A percentile compares a stretch with the other conserved stretches of the same genome.
Conservation (phyloP, 2,113 vertebrate species). For the Oreamnos americanus region DNA sequence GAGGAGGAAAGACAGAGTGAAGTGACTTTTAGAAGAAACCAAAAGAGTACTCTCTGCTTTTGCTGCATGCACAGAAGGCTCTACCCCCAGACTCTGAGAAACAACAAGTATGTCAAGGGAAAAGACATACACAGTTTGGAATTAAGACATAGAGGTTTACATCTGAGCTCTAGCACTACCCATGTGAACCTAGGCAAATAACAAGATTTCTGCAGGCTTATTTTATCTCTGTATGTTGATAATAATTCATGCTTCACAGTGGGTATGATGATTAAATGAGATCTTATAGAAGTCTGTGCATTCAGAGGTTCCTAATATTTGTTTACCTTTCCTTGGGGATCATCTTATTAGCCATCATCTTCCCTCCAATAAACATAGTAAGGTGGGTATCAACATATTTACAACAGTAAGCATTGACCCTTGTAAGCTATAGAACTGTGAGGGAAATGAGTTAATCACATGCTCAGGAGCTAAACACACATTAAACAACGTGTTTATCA, state of each 20-base stretch:
- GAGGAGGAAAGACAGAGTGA: neutral
- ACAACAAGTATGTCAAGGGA: neutral
- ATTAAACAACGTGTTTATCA: neutral
- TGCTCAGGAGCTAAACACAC: neutral
- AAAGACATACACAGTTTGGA: neutral
- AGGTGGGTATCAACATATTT: neutral
- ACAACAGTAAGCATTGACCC: neutral
- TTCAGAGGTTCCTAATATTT: neutral
- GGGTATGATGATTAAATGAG: neutral
- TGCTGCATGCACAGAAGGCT: neutral
- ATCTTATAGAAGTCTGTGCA: no score
- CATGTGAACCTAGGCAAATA: neutral
- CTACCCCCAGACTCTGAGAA: neutral
- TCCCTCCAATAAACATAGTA: neutral
- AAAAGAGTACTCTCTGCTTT: neutral
- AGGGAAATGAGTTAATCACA: neutral
- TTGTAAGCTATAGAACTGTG: neutral
- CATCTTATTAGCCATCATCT: neutral
- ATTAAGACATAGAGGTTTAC: neutral
- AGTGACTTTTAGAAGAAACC: neutral
- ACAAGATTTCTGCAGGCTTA: neutral
- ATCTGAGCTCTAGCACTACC: neutral
- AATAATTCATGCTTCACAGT: neutral
- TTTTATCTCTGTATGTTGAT: neutral
- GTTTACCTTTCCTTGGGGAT: neutral